A percentile compares a stretch with the other conserved stretches of the same genome.
These are phyloP conservation scores for Trematocara macrostoma DNA, from an alignment of 2,113 vertebrate genomes.

Conservation along the genomic window DNA sequence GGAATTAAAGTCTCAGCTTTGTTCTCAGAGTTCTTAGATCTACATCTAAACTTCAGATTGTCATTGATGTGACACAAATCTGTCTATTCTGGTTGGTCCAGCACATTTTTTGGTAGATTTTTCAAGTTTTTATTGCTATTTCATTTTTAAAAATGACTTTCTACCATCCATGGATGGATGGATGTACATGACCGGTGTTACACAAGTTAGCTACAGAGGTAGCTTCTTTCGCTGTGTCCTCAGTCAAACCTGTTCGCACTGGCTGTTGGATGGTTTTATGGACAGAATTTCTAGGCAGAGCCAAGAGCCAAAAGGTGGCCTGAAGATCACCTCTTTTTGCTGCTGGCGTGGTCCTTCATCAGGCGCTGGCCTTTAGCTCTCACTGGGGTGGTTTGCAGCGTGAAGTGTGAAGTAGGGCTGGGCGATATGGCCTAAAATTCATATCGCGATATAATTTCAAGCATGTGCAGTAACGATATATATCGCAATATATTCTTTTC, in stretches of 20 bases:
- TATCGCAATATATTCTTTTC: no score
- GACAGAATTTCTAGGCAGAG: background rate
- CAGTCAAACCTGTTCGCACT: background rate
- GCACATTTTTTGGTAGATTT: background rate
- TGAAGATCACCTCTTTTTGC: background rate
- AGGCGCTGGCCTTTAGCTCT: background rate
- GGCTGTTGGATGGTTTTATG: background rate
- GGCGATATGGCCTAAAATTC: no score
- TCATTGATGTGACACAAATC: background rate
- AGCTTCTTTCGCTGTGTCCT: rapidly evolving
- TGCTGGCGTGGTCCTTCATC: background rate
- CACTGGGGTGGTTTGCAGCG: background rate
- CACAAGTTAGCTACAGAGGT: background rate
- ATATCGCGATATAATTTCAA: no score
- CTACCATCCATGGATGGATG: background rate
- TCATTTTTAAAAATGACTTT: rapidly evolving
- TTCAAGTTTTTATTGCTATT: background rate
- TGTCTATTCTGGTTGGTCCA: background rate
- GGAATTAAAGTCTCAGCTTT: background rate
- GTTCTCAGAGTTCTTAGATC: background rate
- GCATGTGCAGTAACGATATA: no score
- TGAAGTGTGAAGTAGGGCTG: background rate
- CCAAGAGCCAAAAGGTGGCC: rapidly evolving
- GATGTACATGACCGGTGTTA: background rate
- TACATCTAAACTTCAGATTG: background rate